Base-by-base conservation (phyloP, 2,888 invertebrate genomes). In the Amblyjoppa fuscipennis region DNA sequence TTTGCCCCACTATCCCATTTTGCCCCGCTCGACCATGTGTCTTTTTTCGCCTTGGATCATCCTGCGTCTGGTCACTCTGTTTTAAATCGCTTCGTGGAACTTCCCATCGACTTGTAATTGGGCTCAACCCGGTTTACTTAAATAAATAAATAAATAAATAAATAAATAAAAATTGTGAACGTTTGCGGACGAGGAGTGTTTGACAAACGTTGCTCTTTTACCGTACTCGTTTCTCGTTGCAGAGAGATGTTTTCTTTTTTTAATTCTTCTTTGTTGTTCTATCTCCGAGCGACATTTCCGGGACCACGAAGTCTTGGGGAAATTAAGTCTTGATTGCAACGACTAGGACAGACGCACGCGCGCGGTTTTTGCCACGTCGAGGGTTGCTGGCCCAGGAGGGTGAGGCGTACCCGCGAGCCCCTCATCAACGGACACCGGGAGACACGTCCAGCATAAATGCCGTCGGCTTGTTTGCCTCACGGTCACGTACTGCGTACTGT, bases 371-470 rank as follows among this genome's bases (percentile, higher is more conserved):
- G 70, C 70, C 53, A n/a, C 51, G 34, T 68, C 41, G 41, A 9
- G 68, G 51, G 64, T 64, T 75, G 28, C n/a, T 3, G 45, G 4
- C 16, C 45, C 16, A 49, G 45, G 45, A 28, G 1, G 20, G 59
- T 25, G 68, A 34, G 16, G 49, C 0, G 45, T 45, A 20, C 31
- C 25, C 13, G 53, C 28, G 64, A 41, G 53, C 9, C 45, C 53
- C 80, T 84, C 80, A 81, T 81, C 80, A 84, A 77, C 76, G 76
- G 49, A 76, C 71, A 66, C 76, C 66, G 76, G 66, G 49, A 82
- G 76, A 71, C 80, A 73, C 76, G 80, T 81, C 80, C 80, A 66
- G 76, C 64, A 76, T 77, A 77, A 84, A 76, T 77, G 84, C 71
- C 56, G 41, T 69, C 53, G 28, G 45, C 53, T 74, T 78, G 75